A percentile compares a stretch with the other conserved stretches of the same genome.
Evolutionary conservation across 2,888 invertebrate species (phyloP).

Genomic region (Cyclophora punctaria): DNA sequence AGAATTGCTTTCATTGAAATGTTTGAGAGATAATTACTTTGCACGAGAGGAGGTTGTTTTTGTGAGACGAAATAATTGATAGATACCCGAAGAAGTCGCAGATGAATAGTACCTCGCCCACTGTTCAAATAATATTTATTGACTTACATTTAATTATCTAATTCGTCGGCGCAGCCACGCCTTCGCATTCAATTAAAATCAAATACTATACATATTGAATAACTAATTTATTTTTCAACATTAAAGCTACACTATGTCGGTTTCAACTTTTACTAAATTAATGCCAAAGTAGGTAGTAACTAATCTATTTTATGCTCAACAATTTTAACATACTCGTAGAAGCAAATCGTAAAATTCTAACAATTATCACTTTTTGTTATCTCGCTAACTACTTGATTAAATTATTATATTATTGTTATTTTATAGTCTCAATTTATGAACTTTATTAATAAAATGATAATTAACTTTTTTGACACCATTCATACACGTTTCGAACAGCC

Average conservation of each 20-base stretch:
- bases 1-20: conserved; percentile 22
- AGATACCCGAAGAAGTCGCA: too few relatives aligned
- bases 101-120: conserved; percentile 11
- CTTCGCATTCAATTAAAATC: conserved; percentile 1
- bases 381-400: background rate
- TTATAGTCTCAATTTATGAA: too few relatives aligned
- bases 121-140: conserved; percentile 13
- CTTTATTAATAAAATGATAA: too few relatives aligned
- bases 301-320: too few relatives aligned
- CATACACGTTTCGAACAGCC: conserved; percentile 11
- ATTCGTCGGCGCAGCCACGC: conserved; percentile 7
- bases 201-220: background rate
- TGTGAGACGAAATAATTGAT: conserved; percentile 9
- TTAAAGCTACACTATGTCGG: background rate
- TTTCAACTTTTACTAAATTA: too few relatives aligned
- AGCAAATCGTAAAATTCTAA: too few relatives aligned
- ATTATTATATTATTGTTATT: background rate
- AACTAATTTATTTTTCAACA: background rate
- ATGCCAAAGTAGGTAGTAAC: too few relatives aligned
- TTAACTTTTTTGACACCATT: too few relatives aligned
- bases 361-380: too few relatives aligned
- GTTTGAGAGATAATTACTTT: conserved; percentile 20
- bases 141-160: conserved; percentile 10
- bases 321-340: too few relatives aligned
- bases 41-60: background rate